Base-by-base conservation (phyloP, 2,797 vertebrate genomes). In the Pangasius djambal region DNA sequence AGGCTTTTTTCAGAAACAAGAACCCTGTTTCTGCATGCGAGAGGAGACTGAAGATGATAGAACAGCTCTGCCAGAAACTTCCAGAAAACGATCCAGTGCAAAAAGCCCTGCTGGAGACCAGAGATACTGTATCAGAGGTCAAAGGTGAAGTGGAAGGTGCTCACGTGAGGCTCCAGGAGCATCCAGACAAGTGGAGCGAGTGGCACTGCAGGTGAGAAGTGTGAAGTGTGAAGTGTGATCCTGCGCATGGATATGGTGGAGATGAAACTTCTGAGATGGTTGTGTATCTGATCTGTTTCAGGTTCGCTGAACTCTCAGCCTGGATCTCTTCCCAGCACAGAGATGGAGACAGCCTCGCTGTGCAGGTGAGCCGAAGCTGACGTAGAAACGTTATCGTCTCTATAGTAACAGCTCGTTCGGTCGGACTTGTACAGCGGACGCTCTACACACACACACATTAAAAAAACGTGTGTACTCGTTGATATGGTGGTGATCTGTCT, bases 1-100 rank as follows among this genome's bases (percentile, higher is more conserved):
- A 99, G 99, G 91, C 96, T 52, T 99, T 98, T 94, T 99, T 99
- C 37, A 94, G 97, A 88, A 97, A 97, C 89, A 98, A 97, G 89
- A 97, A 97, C 2, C 95, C 96, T 16, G 96, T 96, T 90, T 96
- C 97, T 3, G 93, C 97, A 22, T 99, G 97, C 95, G 98, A 98
- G 93, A 98, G 97, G 94, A 96, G 98, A 89, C 92, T 99, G 40
- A 97, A 97, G 87, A 90, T 97, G 40, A 98, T 99, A 91, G 97
- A 98, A 92, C 98, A 98, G 75, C 94, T 98, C 48, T 98, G 98
- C 90, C 95, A 96, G 91, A 99, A 99, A 87, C 96, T 99, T 63
- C 97, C 97, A 0, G 97, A 96, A 55, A 95, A 93, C 9, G 97
- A 99, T 91, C 91, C 95, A 0, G 93, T 96, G 83, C 97, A 96